Percentiles rank a stretch among this genome's conserved stretches.
phyloP scores from a whole-genome alignment of 2,888 invertebrate genomes.

The Calliscelio sp. region DNA sequence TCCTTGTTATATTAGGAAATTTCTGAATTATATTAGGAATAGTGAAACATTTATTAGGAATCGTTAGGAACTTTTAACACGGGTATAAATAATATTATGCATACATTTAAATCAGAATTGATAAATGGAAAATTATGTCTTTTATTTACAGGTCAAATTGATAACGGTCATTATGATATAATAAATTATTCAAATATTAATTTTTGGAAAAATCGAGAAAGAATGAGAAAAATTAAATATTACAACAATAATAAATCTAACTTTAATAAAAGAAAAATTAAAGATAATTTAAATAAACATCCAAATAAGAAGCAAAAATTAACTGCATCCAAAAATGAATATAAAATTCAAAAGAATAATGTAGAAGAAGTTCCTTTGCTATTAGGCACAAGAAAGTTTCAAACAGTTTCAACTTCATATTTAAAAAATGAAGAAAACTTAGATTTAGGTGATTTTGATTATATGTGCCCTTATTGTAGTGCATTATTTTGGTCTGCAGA shows the following conservation, averaged over 20 bases:
- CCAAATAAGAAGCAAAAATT: background rate
- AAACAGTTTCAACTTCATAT: background rate
- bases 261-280: slow-evolving; percentile 13
- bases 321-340: background rate
- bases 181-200: background rate
- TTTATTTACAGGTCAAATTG: background rate
- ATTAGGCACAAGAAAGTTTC: background rate
- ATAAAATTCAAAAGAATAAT: background rate
- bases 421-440: slow-evolving; percentile 1
- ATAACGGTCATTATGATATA: slow-evolving; percentile 19
- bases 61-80: too few species aligned
- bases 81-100: background rate
- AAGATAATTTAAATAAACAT: background rate
- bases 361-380: background rate
- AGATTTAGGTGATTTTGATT: slow-evolving; percentile 17
- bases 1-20: too few species aligned
- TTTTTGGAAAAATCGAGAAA: background rate
- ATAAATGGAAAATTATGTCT: background rate
- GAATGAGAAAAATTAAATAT: background rate
- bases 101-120: background rate
- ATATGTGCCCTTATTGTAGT: slow-evolving; percentile 3
- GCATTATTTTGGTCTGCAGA: slow-evolving; percentile 14
- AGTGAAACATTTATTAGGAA: too few species aligned
- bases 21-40: too few species aligned
- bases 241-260: slow-evolving; percentile 2